A percentile compares a stretch with the other conserved stretches of the same genome.
Conservation (phyloP, 2,113 vertebrate genomes). For the Pyxicephalus adspersus region DNA sequence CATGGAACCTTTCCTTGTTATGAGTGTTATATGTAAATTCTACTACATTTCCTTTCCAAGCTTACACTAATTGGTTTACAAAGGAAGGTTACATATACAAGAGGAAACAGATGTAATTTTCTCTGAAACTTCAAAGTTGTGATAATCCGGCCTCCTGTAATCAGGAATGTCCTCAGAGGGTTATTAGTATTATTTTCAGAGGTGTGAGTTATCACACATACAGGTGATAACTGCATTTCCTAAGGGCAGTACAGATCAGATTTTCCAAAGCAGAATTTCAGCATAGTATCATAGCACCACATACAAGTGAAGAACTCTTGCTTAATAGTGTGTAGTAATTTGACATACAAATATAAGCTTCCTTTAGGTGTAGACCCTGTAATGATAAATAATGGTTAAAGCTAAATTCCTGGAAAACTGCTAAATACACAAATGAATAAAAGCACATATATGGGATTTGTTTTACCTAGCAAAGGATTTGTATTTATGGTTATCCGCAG, state of each 20-base stretch:
- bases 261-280: constrained; percentile 2
- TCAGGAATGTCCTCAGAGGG: constrained; percentile 8
- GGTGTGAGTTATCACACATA: constrained; percentile 27
- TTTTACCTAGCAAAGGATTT: too few species aligned
- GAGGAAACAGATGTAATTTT: neutral
- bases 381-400: too few species aligned
- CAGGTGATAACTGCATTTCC: constrained; percentile 36
- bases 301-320: neutral
- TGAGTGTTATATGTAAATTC: constrained; percentile 21
- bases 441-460: too few species aligned
- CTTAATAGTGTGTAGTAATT: neutral
- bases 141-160: constrained; percentile 2
- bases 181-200: neutral
- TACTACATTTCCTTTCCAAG: neutral
- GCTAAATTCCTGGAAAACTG: too few species aligned
- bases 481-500: too few species aligned
- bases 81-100: neutral
- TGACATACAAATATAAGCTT: too few species aligned
- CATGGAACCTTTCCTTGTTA: neutral
- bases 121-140: neutral
- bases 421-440: too few species aligned
- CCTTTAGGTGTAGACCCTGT: too few species aligned
- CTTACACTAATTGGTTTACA: neutral
- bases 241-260: neutral
- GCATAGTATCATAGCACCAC: neutral